Percentiles rank a stretch among this genome's conserved stretches.
Evolutionary conservation across 2,888 invertebrate species (phyloP).

Genomic region (Acanthosepion lycidas): DNA sequence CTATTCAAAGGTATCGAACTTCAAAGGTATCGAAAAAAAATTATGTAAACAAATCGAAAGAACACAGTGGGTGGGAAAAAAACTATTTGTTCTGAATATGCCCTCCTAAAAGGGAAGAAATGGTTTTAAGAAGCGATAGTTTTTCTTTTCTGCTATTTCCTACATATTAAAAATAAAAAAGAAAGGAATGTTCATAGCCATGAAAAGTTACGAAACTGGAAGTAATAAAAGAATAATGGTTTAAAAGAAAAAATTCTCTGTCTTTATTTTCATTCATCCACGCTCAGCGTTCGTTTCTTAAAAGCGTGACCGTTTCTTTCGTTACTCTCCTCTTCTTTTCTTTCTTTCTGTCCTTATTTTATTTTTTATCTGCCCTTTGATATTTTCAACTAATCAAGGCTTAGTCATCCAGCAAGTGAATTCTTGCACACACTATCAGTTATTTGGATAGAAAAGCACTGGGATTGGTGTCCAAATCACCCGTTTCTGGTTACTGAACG

Average conservation of each 20-base stretch:
- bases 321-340: too few relatives aligned
- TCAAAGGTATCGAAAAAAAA: too few relatives aligned
- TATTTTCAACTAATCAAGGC: neutral
- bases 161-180: neutral
- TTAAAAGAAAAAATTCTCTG: neutral
- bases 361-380: neutral
- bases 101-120: neutral
- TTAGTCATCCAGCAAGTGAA: neutral
- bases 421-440: neutral
- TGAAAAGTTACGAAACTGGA: neutral
- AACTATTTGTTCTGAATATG: neutral
- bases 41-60: too few relatives aligned
- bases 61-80: neutral
- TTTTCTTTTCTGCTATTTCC: neutral
- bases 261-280: neutral
- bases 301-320: neutral
- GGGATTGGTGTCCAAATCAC: neutral
- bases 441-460: neutral
- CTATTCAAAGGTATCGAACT: too few relatives aligned
- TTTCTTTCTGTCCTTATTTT: neutral
- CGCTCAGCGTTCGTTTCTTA: neutral
- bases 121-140: neutral
- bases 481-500: neutral
- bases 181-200: neutral
- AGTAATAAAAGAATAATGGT: neutral